Evolutionary conservation across 2,113 vertebrate species (phyloP).

Genomic region (Elanus axillaris): DNA sequence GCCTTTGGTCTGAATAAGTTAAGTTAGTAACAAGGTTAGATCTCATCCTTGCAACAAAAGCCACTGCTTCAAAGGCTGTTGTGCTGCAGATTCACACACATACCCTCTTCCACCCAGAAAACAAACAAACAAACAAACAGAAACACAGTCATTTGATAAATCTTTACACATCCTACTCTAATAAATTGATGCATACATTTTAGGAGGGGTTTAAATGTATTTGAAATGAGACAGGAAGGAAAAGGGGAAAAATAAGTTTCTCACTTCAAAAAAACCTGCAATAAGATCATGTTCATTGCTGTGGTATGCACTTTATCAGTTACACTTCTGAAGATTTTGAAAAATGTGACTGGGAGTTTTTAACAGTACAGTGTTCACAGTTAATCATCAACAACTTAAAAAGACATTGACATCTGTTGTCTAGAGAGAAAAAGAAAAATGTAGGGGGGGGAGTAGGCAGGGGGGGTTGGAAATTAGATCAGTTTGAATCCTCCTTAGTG

Average conservation of each 20-base stretch:
- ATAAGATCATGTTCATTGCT: neutral
- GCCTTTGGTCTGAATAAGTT: slow-evolving; percentile 22
- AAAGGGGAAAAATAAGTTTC: neutral
- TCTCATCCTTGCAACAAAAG: slow-evolving; percentile 50
- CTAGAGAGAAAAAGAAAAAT: slow-evolving; percentile 47
- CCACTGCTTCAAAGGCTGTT: slow-evolving; percentile 25
- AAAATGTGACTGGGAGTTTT: slow-evolving; percentile 55
- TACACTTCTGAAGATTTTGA: slow-evolving; percentile 57
- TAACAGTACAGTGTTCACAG: slow-evolving; percentile 41
- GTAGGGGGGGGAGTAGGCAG: neutral
- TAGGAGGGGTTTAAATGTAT: slow-evolving; percentile 51
- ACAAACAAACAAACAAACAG: neutral
- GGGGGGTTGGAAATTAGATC: slow-evolving; percentile 41
- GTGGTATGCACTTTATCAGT: slow-evolving; percentile 40
- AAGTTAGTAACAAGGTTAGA: neutral
- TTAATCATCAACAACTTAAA: slow-evolving; percentile 64
- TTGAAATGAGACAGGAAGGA: slow-evolving; percentile 29
- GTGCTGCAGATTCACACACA: neutral
- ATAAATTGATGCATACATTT: slow-evolving; percentile 28
- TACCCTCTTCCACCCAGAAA: neutral
- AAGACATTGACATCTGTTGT: slow-evolving; percentile 66
- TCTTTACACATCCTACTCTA: slow-evolving; percentile 5
- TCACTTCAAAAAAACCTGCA: slow-evolving; percentile 22
- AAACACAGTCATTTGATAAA: slow-evolving; percentile 3
- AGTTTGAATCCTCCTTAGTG: slow-evolving; percentile 30